Base-by-base conservation (phyloP, 64 coral and sea anemone species). In the Trachythela sp. region DNA sequence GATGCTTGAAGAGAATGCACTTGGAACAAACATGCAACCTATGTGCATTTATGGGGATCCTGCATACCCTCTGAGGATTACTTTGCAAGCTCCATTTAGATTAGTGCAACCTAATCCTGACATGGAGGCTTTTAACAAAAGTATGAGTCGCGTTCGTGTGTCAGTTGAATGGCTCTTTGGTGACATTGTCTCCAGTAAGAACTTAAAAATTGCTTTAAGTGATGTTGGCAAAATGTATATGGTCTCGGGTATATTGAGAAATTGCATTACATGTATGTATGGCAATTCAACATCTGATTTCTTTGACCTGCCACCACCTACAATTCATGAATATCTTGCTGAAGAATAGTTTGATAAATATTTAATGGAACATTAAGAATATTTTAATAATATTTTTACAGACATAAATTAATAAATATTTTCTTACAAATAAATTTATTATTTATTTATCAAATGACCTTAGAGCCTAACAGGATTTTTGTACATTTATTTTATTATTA, bases 51-150 rank as follows among this genome's bases (percentile, higher is more conserved):
- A n/a, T n/a, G n/a, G n/a, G n/a, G n/a, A n/a, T n/a, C 24, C 84
- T 87, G 87, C 76, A 84, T 48, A 38, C 49, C 87, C 48, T 88
- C 75, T 83, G 38, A 39, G 83, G 83, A 45, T 42, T 24, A 7
- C 36, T 85, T 85, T 42, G 48, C 83, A 84, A 49, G 48, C 48
- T 49, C 48, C 48, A 49, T 49, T 49, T 49, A 7, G 48, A 49
- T 15, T 49, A 15, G 48, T 49, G 48, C 48, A 15, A 49, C 48
- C 48, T 49, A 49, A 49, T 49, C 36, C 83, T 84, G 38, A 42
- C 20, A 39, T 42, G 40, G 32, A 84, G 83, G 31, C 39, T 24
- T 84, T 84, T 84, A 84, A 84, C 37, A 4, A 41, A 45, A 38
- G 38, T 24, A 84, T 84, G 83, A n/a, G n/a, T n/a, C n/a, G n/a